phyloP scores from a whole-genome alignment of 2,888 invertebrate species.

The Caenorhabditis sp. region DNA sequence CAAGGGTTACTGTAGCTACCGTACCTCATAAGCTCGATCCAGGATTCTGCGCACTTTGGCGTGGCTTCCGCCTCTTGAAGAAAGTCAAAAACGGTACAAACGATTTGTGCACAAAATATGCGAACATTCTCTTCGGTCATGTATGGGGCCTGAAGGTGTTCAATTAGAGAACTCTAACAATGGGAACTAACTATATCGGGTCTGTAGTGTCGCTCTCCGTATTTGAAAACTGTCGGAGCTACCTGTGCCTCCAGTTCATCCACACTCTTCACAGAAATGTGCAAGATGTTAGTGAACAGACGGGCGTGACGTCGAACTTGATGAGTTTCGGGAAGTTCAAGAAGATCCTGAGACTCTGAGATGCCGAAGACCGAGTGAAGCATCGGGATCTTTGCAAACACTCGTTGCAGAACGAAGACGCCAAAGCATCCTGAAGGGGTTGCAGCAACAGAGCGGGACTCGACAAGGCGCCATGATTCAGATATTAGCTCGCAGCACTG shows the following conservation, averaged over 20 bases:
- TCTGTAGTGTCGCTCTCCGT: conserved; percentile 75
- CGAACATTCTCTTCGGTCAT: conserved; percentile 76
- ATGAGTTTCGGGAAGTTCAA: conserved; percentile 63
- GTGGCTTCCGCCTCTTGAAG: conserved; percentile 69
- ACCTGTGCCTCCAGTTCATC: conserved; percentile 78
- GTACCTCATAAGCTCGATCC: conserved; percentile 75
- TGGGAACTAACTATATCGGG: conserved; percentile 54
- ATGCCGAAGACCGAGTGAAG: conserved; percentile 63
- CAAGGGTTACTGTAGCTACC: neutral
- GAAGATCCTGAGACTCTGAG: conserved; percentile 49
- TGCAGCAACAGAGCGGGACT: conserved; percentile 34
- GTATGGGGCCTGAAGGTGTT: conserved; percentile 61
- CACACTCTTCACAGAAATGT: conserved; percentile 76
- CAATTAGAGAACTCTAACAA: neutral
- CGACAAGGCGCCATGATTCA: conserved; percentile 64
- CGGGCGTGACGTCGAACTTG: conserved; percentile 71
- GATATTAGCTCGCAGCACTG: conserved; percentile 64
- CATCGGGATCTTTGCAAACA: conserved; percentile 72
- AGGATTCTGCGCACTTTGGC: conserved; percentile 70
- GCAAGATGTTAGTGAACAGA: conserved; percentile 75
- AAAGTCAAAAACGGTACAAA: conserved; percentile 75
- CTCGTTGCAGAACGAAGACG: conserved; percentile 70
- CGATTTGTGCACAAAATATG: conserved; percentile 77
- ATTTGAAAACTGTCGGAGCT: conserved; percentile 76
- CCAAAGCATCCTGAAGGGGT: conserved; percentile 66